Evolutionary conservation across 2,797 vertebrate genomes (phyloP).

Genomic region (Acomys russatus): DNA sequence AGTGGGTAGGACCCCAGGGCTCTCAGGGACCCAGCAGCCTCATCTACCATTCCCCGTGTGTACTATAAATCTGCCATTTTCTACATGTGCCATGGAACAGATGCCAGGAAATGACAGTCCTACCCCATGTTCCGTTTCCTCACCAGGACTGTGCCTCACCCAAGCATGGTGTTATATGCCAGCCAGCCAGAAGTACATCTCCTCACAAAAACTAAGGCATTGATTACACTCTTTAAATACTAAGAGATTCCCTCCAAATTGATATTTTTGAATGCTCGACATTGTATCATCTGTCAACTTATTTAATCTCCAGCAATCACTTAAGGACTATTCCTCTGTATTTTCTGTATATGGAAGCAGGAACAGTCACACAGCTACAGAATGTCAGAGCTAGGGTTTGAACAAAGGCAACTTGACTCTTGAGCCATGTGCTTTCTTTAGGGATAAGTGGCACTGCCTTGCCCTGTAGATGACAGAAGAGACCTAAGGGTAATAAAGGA

Average conservation of each 20-base stretch:
- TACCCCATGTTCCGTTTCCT: background rate
- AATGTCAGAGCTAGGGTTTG: background rate
- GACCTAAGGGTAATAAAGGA: background rate
- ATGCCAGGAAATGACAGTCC: background rate
- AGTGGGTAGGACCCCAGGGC: background rate
- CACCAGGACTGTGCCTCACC: background rate
- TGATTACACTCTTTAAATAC: conserved; percentile 43
- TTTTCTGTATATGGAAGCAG: conserved; percentile 33
- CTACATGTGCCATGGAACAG: background rate
- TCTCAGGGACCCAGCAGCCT: background rate
- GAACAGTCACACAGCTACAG: background rate
- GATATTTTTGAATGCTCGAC: background rate
- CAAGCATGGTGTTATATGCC: background rate
- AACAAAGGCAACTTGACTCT: background rate
- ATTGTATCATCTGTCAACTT: background rate
- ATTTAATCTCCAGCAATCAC: background rate
- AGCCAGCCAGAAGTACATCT: conserved; percentile 8
- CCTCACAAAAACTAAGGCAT: background rate
- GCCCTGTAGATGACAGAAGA: background rate
- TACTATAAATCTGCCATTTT: background rate
- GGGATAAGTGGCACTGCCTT: background rate
- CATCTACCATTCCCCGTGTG: background rate
- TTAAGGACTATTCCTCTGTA: conserved; percentile 7
- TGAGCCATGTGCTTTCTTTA: background rate
- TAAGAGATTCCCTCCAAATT: background rate